Conservation (phyloP, 1,140 invertebrate species). For the Anastatus disparis region DNA sequence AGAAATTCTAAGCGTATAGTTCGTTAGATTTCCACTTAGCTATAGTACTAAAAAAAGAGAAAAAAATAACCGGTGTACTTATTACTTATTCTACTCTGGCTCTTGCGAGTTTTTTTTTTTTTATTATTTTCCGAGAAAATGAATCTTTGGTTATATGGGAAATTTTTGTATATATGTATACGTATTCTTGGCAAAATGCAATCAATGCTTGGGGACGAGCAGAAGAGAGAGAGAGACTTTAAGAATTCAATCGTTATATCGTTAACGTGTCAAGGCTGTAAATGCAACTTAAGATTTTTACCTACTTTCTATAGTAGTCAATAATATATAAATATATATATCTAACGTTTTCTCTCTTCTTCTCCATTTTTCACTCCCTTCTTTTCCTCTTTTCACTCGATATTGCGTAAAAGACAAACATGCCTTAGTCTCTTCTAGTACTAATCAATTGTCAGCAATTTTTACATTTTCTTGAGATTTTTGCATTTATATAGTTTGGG, state of each 20-base stretch:
- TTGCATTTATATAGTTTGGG: background rate
- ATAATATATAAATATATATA: no score
- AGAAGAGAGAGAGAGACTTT: no score
- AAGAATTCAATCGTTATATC: slow-evolving; percentile 26
- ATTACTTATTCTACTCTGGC: slow-evolving; percentile 7
- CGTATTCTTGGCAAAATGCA: no score
- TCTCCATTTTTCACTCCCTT: background rate
- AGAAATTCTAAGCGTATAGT: slow-evolving; percentile 24
- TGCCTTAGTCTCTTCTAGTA: background rate
- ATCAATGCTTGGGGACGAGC: no score
- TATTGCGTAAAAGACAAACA: background rate
- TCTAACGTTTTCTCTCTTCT: slow-evolving; percentile 17
- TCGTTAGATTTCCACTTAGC: slow-evolving; percentile 33
- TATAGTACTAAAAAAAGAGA: no score
- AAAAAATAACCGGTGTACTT: slow-evolving; percentile 11
- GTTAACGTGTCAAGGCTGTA: slow-evolving; percentile 38
- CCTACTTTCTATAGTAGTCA: slow-evolving; percentile 39
- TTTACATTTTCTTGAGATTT: slow-evolving; percentile 5
- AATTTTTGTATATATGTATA: no score
- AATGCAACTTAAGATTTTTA: slow-evolving; percentile 16
- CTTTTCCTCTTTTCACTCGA: background rate
- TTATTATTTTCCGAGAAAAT: slow-evolving; percentile 10
- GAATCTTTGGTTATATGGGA: slow-evolving; percentile 17
- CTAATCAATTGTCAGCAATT: slow-evolving; percentile 36
- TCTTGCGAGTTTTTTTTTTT: background rate